phyloP scores from a whole-genome alignment of 37 sponge, comb jelly and placozoan species.

The Crambe crambe region DNA sequence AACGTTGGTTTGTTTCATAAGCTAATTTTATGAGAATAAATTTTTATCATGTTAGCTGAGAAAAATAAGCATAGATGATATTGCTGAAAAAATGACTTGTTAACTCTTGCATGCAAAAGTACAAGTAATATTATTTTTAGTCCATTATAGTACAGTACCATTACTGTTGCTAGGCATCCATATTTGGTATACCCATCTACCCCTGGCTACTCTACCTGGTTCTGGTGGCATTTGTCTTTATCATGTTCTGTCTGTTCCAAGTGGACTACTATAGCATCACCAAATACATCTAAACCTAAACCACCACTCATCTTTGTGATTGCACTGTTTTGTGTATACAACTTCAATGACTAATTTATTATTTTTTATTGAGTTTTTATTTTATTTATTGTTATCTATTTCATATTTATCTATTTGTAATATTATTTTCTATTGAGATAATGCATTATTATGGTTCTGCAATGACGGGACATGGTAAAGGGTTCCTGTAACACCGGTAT shows the following conservation, averaged over 20 bases:
- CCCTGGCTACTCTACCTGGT: conserved; percentile 45
- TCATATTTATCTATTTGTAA: too few species aligned
- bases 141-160: neutral
- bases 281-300: neutral
- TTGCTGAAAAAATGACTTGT: too few species aligned
- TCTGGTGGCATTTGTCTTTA: conserved; percentile 11
- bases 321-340: too few species aligned
- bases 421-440: neutral
- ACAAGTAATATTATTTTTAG: neutral
- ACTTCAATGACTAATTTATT: too few species aligned
- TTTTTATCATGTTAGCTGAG: too few species aligned
- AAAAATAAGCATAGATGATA: too few species aligned
- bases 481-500: too few species aligned
- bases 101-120: neutral
- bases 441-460: neutral
- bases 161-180: conserved; percentile 18
- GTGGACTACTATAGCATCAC: neutral
- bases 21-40: too few species aligned
- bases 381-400: too few species aligned
- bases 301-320: neutral
- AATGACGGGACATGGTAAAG: too few species aligned
- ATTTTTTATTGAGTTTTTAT: too few species aligned
- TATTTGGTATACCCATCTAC: conserved; percentile 59
- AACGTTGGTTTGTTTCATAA: too few species aligned
- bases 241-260: conserved; percentile 20